Evolutionary conservation across 23 tunicate genomes (phyloP), one percentile per base, ranked within the genome.

Genomic region (Pegea sp.): DNA sequence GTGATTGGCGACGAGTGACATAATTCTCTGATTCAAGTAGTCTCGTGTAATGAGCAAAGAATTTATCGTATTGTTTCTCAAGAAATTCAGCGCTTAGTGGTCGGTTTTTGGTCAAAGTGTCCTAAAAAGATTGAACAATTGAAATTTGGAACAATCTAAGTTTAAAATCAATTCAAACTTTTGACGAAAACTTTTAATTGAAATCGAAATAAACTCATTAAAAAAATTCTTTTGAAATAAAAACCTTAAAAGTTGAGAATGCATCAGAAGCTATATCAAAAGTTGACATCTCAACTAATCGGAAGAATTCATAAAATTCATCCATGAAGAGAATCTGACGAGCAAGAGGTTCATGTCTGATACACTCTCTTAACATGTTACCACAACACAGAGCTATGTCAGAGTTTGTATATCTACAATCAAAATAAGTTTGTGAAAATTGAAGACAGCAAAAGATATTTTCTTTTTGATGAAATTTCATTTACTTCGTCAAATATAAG

Each of bases 241-340:
- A n/a, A 26, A 89, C 98, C 91, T 77, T 89, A 52, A 89, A 89
- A 1, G 98, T 89, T 11, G 90, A 76, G 61, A 89, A 89, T 13
- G 98, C 98, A 71, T 89, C 98, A 6, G 98, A 89, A 18, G 98
- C 92, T 22, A 89, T 89, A 49, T 89, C 98, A 43, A 89, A 89
- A 4, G 98, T 77, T 18, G 89, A 77, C 56, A 70, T 29, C 30
- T 89, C 89, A 43, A 89, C 98, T 29, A 72, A 77, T 23, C 71
- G 75, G 51, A 89, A 89, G 28, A 89, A 70, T 26, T 76, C 65
- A 42, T 75, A 77, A 27, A 89, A 77, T 23, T 34, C 52, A 2
- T 77, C 74, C 0, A 69, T 55, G 11, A 34, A 16, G n/a, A 89
- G 59, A 7, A 89, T 68, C 1, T 57, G 42, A 34, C 67, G 61